Percentiles rank a stretch among this genome's conserved stretches.
These are phyloP conservation scores for Nebria ingens DNA, from an alignment of 1,140 invertebrate genomes.

Conservation along the genomic window DNA sequence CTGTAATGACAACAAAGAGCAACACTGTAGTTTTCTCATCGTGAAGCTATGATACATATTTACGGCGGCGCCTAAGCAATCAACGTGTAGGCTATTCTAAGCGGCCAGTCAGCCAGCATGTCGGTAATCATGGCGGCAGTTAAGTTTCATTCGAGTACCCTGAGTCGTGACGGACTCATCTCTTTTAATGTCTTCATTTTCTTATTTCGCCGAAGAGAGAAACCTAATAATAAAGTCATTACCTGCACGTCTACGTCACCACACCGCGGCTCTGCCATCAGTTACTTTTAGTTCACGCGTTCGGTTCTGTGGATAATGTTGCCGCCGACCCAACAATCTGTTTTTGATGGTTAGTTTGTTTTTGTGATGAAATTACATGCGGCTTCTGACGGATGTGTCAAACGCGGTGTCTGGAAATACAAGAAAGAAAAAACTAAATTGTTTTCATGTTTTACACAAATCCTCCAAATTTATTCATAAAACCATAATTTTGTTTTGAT, in stretches of 20 bases:
- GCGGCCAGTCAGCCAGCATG: not conserved
- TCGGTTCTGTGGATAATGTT: not conserved
- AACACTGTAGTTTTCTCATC: not conserved
- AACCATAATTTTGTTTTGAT: no score
- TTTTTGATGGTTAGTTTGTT: constrained; percentile 5
- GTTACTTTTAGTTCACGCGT: not conserved
- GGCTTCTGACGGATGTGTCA: not conserved
- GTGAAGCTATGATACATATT: not conserved
- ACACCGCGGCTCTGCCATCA: not conserved
- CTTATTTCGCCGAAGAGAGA: constrained; percentile 11
- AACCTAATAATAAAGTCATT: constrained; percentile 20
- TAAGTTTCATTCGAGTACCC: constrained; percentile 6
- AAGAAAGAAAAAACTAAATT: no score
- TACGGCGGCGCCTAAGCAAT: not conserved
- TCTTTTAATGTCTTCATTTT: constrained; percentile 17
- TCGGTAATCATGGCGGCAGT: not conserved
- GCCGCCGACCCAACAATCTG: not conserved
- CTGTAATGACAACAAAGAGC: not conserved
- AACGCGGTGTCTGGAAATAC: no score
- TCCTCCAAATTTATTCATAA: no score
- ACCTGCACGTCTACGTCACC: not conserved
- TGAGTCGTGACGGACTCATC: constrained; percentile 16
- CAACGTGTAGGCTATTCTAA: not conserved
- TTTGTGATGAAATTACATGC: constrained; percentile 3
- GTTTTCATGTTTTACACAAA: no score